Conservation (phyloP, 53 echinoderm and acorn worm species). For the Echinarachnius parma region DNA sequence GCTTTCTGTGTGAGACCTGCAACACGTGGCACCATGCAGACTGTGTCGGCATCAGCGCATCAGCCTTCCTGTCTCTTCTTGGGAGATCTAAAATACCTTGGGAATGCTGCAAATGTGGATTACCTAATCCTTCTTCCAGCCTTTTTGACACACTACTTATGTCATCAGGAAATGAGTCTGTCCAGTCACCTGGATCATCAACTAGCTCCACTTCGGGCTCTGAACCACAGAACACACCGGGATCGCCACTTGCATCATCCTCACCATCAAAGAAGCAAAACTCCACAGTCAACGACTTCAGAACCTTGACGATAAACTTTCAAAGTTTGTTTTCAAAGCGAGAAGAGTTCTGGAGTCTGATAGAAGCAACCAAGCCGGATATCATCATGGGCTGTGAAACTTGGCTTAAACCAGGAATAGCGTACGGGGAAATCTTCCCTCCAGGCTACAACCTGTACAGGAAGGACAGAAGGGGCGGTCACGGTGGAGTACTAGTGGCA, state of each 20-base stretch:
- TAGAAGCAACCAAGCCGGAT: slow-evolving; percentile 13
- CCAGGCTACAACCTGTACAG: slow-evolving; percentile 18
- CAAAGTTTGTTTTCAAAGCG: background rate
- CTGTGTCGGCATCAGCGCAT: no score
- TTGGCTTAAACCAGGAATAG: slow-evolving; percentile 6
- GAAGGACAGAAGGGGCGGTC: slow-evolving; percentile 5
- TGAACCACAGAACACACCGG: no score
- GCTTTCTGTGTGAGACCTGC: no score
- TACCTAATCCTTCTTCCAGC: no score
- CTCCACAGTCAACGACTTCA: background rate
- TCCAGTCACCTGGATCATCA: no score
- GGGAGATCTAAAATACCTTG: no score
- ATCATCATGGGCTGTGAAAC: slow-evolving; percentile 12
- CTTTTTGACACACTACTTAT: no score
- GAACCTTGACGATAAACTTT: slow-evolving; percentile 12
- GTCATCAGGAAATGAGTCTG: no score
- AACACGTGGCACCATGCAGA: no score
- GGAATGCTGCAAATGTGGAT: no score
- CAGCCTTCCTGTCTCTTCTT: no score
- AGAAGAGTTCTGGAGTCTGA: slow-evolving; percentile 10
- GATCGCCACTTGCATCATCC: background rate
- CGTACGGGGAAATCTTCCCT: background rate
- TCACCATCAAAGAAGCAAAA: background rate
- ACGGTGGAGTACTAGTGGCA: background rate
- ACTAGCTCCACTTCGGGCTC: no score